Evolutionary conservation across 2,888 invertebrate genomes (phyloP).

Genomic region (Phortica okadai): DNA sequence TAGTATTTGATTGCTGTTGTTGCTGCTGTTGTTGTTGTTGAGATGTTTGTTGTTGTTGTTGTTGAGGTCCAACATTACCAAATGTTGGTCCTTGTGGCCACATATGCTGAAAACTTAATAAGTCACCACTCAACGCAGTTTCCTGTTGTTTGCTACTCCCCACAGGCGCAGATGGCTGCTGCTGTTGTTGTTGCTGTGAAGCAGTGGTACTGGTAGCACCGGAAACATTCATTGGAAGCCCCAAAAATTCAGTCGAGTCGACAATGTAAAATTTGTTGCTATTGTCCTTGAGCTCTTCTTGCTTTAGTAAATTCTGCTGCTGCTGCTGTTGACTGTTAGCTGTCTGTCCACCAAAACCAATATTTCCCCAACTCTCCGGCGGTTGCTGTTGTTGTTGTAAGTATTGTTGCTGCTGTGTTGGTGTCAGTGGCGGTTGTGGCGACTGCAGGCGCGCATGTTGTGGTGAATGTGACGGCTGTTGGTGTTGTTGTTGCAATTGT

Average conservation of each 20-base stretch:
- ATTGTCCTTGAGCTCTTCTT: conserved; percentile 69
- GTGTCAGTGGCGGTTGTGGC: conserved; percentile 62
- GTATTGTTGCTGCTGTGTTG: conserved; percentile 55
- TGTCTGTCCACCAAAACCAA: conserved; percentile 57
- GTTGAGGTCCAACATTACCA: conserved; percentile 44
- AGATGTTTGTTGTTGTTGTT: conserved; percentile 63
- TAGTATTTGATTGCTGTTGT: conserved; percentile 48
- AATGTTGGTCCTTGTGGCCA: conserved; percentile 69
- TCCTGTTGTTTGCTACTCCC: conserved; percentile 59
- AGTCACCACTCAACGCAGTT: conserved; percentile 65
- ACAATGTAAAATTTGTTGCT: conserved; percentile 74
- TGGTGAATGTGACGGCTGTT: conserved; percentile 67
- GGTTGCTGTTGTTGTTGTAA: conserved; percentile 61
- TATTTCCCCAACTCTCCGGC: conserved; percentile 59
- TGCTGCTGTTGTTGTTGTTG: conserved; percentile 56
- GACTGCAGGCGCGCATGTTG: conserved; percentile 63
- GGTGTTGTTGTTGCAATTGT: conserved; percentile 69
- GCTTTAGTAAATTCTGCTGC: conserved; percentile 51
- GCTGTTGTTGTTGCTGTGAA: conserved; percentile 41
- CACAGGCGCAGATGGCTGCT: conserved; percentile 53
- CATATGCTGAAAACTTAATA: conserved; percentile 75
- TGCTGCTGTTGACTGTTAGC: conserved; percentile 57
- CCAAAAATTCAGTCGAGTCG: conserved; percentile 75
- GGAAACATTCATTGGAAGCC: conserved; percentile 74
- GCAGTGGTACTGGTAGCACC: conserved; percentile 36